These are phyloP conservation scores for Albula glossodonta DNA, from an alignment of 2,113 vertebrate genomes.

Conservation along the genomic window DNA sequence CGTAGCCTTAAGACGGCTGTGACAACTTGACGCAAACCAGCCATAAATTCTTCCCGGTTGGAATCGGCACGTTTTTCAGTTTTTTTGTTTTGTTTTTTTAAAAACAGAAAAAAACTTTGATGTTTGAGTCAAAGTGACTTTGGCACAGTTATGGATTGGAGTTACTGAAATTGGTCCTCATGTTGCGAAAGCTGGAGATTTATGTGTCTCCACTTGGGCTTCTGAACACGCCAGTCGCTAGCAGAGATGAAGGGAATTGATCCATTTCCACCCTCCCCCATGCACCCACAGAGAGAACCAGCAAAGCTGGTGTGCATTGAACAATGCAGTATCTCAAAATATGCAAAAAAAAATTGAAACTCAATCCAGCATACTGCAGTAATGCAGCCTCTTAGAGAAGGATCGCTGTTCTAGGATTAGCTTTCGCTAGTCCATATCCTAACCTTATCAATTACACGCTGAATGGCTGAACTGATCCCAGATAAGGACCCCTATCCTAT, in stretches of 20 bases:
- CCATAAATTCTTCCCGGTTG: background rate
- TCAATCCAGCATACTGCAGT: too few species aligned
- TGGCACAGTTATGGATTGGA: background rate
- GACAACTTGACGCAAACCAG: background rate
- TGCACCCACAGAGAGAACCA: background rate
- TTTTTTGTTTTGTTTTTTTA: too few species aligned
- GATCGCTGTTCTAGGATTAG: too few species aligned
- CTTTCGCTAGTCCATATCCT: too few species aligned
- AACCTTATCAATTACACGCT: too few species aligned
- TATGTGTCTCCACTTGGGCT: background rate
- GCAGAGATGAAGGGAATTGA: background rate
- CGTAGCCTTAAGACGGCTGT: background rate
- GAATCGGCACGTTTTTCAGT: background rate
- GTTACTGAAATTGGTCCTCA: constrained; percentile 15
- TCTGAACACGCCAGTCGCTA: background rate
- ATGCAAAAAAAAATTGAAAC: too few species aligned
- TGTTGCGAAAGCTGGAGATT: background rate
- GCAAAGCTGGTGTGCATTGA: background rate
- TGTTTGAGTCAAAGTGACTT: background rate
- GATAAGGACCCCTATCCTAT: constrained; percentile 19
- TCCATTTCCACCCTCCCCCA: background rate
- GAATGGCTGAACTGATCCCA: constrained; percentile 1
- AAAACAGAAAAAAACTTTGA: background rate
- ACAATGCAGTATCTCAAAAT: background rate
- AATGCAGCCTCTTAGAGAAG: too few species aligned